Conservation (phyloP, 2,797 vertebrate genomes). For the Acomys russatus region DNA sequence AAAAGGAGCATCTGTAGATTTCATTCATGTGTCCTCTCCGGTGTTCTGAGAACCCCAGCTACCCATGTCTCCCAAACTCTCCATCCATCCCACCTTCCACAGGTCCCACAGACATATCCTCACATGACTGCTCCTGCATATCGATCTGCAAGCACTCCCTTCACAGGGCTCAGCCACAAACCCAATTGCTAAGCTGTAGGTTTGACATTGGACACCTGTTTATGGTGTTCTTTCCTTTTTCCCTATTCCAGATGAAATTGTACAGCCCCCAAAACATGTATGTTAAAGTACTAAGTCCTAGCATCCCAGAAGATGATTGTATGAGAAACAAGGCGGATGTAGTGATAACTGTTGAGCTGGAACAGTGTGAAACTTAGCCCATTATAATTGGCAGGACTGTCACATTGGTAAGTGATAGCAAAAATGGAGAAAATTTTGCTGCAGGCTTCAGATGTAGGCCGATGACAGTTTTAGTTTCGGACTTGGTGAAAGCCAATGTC, state of each 20-base stretch:
- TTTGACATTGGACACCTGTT: not conserved
- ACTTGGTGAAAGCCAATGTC: not conserved
- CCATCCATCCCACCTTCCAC: not conserved
- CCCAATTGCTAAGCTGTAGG: not conserved
- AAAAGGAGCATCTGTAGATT: not conserved
- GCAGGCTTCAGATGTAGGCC: not conserved
- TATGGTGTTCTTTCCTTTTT: not conserved
- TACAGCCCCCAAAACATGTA: not conserved
- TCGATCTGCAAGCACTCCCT: not conserved
- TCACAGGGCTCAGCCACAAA: slow-evolving; percentile 31
- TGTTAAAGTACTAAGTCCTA: not conserved
- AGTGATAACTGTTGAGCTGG: not conserved
- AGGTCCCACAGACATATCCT: not conserved
- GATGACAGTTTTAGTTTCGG: not conserved
- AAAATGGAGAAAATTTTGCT: not conserved
- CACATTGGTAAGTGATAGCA: not conserved
- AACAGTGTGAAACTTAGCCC: not conserved
- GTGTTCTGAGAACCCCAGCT: not conserved
- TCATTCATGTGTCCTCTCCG: not conserved
- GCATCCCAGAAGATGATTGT: not conserved
- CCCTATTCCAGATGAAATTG: not conserved
- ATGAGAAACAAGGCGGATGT: not conserved
- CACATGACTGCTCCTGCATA: not conserved
- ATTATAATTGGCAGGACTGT: not conserved
- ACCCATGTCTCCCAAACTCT: not conserved